phyloP scores from a whole-genome alignment of 35 echinoderm and acorn worm species.

The Apostichopus parvimensis region DNA sequence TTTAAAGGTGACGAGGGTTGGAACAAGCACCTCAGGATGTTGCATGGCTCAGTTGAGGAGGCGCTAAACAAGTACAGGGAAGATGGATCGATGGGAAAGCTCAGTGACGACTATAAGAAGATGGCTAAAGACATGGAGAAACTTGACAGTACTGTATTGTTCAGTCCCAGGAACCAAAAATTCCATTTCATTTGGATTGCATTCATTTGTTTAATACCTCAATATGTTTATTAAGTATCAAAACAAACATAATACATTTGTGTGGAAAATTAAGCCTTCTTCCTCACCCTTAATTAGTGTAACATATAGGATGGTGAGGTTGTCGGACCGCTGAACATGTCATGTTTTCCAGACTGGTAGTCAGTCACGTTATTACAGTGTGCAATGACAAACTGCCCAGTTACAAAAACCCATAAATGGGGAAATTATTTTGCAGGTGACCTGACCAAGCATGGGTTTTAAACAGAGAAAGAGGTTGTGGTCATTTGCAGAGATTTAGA shows the following conservation, averaged over 20 bases:
- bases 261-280: too few species aligned
- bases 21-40: not conserved
- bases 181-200: too few species aligned
- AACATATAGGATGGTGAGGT: too few species aligned
- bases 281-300: too few species aligned
- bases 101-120: slow-evolving; percentile 3
- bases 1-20: not conserved
- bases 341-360: too few species aligned
- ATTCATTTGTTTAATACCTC: not conserved
- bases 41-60: not conserved
- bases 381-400: too few species aligned
- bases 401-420: too few species aligned
- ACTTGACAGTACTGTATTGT: not conserved
- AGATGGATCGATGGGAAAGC: not conserved
- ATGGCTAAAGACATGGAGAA: slow-evolving; percentile 27
- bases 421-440: not conserved
- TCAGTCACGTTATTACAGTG: too few species aligned
- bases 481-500: too few species aligned
- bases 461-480: too few species aligned
- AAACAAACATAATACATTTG: not conserved
- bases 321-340: too few species aligned
- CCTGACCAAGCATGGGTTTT: too few species aligned
- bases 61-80: not conserved
- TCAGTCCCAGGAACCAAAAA: not conserved
- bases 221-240: not conserved